A percentile compares a stretch with the other conserved stretches of the same genome.
phyloP scores from a whole-genome alignment of 2,888 invertebrate genomes.

The Unio pictorum region DNA sequence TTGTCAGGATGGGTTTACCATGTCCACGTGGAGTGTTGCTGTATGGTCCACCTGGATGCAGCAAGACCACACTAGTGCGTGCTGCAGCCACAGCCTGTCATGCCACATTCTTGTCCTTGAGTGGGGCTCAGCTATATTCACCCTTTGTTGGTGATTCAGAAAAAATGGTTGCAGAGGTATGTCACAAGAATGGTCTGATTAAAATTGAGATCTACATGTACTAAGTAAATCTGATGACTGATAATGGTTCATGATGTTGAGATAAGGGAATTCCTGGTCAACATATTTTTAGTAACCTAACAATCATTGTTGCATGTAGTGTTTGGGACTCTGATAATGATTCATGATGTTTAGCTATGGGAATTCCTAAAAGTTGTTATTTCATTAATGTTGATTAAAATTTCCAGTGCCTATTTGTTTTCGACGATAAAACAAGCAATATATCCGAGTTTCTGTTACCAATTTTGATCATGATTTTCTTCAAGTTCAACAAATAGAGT shows the following conservation, averaged over 20 bases:
- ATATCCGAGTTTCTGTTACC: too few relatives aligned
- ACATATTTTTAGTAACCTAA: too few relatives aligned
- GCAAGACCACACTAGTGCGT: constrained; percentile 78
- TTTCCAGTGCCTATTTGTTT: too few relatives aligned
- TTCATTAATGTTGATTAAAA: too few relatives aligned
- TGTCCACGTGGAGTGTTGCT: constrained; percentile 74
- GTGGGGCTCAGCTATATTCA: constrained; percentile 79
- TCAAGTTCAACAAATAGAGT: too few relatives aligned
- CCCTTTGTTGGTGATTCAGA: constrained; percentile 80
- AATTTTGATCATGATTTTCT: too few relatives aligned
- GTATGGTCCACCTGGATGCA: constrained; percentile 80
- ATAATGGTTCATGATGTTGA: not conserved
- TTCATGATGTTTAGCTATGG: too few relatives aligned
- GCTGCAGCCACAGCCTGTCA: constrained; percentile 75
- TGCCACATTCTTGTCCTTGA: constrained; percentile 76
- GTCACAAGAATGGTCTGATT: not conserved
- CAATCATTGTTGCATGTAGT: too few relatives aligned
- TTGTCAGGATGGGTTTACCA: constrained; percentile 53
- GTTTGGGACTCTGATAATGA: too few relatives aligned
- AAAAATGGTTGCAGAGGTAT: constrained; percentile 75
- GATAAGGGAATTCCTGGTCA: too few relatives aligned
- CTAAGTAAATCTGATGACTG: not conserved
- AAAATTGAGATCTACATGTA: not conserved
- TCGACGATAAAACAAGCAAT: too few relatives aligned
- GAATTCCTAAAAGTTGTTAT: too few relatives aligned